Percentiles rank a stretch among this genome's conserved stretches.
These are phyloP conservation scores for Phataginus tricuspis DNA, from an alignment of 2,797 vertebrate genomes.

Conservation along the genomic window DNA sequence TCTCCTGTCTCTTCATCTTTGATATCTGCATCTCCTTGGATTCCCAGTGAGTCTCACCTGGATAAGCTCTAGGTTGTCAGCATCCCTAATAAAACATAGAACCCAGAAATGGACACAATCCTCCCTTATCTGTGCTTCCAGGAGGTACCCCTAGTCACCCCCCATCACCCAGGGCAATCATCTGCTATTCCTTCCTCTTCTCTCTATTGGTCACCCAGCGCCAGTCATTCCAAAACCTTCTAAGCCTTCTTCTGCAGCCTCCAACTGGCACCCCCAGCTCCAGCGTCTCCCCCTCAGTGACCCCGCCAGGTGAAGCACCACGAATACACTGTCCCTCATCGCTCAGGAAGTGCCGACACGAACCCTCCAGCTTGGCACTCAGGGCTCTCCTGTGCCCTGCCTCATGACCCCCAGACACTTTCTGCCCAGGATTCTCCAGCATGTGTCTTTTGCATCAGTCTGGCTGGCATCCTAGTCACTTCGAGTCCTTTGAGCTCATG, in stretches of 20 bases:
- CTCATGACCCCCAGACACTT: not conserved
- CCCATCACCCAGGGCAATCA: not conserved
- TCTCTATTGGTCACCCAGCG: not conserved
- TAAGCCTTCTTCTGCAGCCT: not conserved
- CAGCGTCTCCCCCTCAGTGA: not conserved
- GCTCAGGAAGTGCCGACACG: not conserved
- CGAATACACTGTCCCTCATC: accelerated
- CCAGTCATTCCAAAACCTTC: not conserved
- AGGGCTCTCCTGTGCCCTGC: not conserved
- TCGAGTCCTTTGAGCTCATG: not conserved
- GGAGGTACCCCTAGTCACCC: not conserved
- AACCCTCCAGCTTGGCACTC: too few relatives aligned
- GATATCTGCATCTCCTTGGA: not conserved
- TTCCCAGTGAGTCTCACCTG: not conserved
- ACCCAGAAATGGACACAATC: not conserved
- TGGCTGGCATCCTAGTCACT: not conserved
- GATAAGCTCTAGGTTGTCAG: not conserved
- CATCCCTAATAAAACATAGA: not conserved
- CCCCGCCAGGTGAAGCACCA: not conserved
- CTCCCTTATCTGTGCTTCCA: not conserved
- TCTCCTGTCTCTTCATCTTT: not conserved
- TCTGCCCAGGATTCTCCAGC: not conserved
- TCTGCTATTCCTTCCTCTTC: not conserved
- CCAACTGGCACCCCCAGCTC: not conserved
- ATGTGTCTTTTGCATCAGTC: not conserved